Evolutionary conservation across 2,113 vertebrate genomes (phyloP).

Genomic region (Vimba vimba): DNA sequence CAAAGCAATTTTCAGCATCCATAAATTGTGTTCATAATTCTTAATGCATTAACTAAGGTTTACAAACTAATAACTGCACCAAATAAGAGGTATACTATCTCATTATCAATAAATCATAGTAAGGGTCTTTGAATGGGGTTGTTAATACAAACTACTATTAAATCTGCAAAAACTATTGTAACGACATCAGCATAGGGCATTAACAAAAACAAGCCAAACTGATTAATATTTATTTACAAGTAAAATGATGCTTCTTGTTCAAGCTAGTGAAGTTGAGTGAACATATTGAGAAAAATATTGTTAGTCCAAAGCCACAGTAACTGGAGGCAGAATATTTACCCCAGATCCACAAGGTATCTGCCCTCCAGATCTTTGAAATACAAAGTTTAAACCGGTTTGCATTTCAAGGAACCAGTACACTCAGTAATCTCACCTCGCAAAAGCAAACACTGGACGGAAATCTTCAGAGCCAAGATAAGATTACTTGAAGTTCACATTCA

Average conservation of each 20-base stretch:
- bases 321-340: conserved; percentile 43
- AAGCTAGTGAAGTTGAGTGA: background rate
- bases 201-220: background rate
- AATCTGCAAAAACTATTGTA: background rate
- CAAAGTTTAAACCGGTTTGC: conserved; percentile 25
- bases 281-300: conserved; percentile 7
- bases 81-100: background rate
- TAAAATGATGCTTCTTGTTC: background rate
- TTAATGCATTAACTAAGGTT: background rate
- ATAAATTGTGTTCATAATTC: background rate
- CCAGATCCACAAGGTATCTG: conserved; percentile 23
- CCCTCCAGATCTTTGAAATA: conserved; percentile 46
- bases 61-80: no score
- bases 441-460: conserved; percentile 48
- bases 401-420: conserved; percentile 33
- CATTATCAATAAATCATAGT: background rate
- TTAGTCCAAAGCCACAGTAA: conserved; percentile 13
- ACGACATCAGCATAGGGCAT: conserved; percentile 4
- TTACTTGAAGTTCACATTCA: conserved; percentile 41
- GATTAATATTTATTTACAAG: background rate
- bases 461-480: conserved; percentile 44
- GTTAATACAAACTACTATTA: background rate
- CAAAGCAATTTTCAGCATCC: background rate
- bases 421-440: conserved; percentile 14
- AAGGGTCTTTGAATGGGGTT: background rate